Conservation (phyloP, 2,113 vertebrate species). For the Charina bottae region DNA sequence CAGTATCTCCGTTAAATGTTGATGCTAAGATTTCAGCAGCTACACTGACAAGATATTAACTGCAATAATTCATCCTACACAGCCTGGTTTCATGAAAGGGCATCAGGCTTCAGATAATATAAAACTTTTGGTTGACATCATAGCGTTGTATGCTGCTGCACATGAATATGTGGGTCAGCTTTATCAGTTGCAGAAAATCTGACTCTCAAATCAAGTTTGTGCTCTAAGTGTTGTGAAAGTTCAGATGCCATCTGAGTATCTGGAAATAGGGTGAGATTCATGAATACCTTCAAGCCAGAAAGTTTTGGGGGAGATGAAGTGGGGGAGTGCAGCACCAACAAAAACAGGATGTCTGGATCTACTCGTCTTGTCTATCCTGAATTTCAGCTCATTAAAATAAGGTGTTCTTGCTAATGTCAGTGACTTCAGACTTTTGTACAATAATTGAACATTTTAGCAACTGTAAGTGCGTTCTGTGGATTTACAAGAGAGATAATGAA, state of each 20-base stretch:
- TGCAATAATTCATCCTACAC: not conserved
- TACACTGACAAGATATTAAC: not conserved
- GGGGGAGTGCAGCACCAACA: not conserved
- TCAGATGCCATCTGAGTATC: too few relatives aligned
- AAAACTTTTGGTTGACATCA: too few relatives aligned
- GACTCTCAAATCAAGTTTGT: too few relatives aligned
- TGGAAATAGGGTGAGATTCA: not conserved
- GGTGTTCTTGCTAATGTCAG: not conserved
- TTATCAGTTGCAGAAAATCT: too few relatives aligned
- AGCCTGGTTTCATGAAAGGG: too few relatives aligned
- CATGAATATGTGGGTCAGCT: too few relatives aligned
- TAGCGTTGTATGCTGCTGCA: too few relatives aligned
- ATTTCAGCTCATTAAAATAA: not conserved
- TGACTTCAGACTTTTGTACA: not conserved
- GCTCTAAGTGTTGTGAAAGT: too few relatives aligned
- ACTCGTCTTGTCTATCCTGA: not conserved
- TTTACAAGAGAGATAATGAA: not conserved
- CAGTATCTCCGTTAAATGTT: not conserved
- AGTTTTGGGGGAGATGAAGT: not conserved
- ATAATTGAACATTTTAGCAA: not conserved
- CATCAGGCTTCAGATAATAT: too few relatives aligned
- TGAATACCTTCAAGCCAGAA: not conserved
- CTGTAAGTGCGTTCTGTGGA: not conserved
- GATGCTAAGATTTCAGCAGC: not conserved
- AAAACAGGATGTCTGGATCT: not conserved